Evolutionary conservation across 35 echinoderm and acorn worm genomes (phyloP).

Genomic region (Holothuria glaberrima): DNA sequence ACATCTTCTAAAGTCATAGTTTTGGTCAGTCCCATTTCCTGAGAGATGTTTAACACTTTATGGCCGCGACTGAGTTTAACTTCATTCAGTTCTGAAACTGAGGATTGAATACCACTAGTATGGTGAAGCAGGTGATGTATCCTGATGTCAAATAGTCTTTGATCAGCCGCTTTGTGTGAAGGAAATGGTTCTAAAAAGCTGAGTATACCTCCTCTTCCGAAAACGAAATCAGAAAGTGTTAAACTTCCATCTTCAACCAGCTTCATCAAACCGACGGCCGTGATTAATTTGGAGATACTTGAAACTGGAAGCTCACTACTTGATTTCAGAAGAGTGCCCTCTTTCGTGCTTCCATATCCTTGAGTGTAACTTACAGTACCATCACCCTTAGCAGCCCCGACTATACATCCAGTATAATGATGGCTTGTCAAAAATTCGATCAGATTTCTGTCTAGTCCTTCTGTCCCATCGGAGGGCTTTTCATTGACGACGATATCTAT

Average conservation of each 20-base stretch:
- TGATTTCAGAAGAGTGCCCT: conserved; percentile 70
- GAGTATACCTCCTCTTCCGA: conserved; percentile 78
- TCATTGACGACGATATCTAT: conserved; percentile 66
- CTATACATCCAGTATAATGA: conserved; percentile 82
- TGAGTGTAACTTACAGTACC: conserved; percentile 65
- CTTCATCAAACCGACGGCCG: conserved; percentile 84
- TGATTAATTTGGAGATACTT: conserved; percentile 95
- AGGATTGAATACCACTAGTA: conserved; percentile 74
- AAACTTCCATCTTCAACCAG: conserved; percentile 70
- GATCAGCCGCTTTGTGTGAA: conserved; percentile 48
- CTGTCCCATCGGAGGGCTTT: conserved; percentile 38
- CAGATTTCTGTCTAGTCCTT: conserved; percentile 56
- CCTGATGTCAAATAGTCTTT: conserved; percentile 75
- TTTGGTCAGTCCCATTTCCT: conserved; percentile 67
- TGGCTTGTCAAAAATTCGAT: conserved; percentile 73
- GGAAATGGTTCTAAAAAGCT: conserved; percentile 34
- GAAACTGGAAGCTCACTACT: conserved; percentile 76
- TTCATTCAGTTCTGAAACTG: conserved; percentile 82
- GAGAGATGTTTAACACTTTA: conserved; percentile 79
- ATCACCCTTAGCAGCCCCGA: conserved; percentile 74
- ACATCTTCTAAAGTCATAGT: conserved; percentile 58
- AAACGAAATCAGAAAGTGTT: conserved; percentile 71
- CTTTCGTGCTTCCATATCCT: conserved; percentile 74
- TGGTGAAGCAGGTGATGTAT: conserved; percentile 87
- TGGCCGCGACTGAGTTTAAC: conserved; percentile 79